phyloP scores from a whole-genome alignment of 2,113 vertebrate genomes.

The Xenopus tropicalis region DNA sequence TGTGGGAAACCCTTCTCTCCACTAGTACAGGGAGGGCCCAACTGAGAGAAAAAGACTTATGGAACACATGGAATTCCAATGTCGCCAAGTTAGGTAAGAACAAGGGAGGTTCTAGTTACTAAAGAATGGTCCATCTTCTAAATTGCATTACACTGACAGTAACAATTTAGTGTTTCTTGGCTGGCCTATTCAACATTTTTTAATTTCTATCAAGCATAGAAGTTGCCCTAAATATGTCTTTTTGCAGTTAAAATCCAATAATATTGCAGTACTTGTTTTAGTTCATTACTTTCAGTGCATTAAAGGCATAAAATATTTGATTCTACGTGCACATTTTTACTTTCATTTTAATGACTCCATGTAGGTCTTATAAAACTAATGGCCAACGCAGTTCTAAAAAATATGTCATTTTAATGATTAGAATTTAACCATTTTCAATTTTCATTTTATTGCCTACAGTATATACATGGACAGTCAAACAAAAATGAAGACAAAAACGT shows the following conservation, averaged over 20 bases:
- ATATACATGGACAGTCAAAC: neutral
- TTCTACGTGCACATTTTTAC: constrained; percentile 19
- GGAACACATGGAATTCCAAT: no score
- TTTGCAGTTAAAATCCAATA: constrained; percentile 9
- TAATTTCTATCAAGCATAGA: no score
- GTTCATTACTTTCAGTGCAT: constrained; percentile 38
- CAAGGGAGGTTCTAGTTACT: no score
- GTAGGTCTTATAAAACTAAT: constrained; percentile 41
- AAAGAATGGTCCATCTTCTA: no score
- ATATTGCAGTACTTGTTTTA: constrained; percentile 18
- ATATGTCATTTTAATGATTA: constrained; percentile 43
- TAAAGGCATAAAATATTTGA: constrained; percentile 34
- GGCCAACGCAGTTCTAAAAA: constrained; percentile 33
- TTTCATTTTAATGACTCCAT: constrained; percentile 39
- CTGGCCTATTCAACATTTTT: no score
- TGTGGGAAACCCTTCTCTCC: no score
- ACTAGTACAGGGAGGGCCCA: no score
- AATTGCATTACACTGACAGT: no score
- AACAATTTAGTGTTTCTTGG: no score
- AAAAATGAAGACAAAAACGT: constrained; percentile 14
- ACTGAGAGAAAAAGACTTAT: no score
- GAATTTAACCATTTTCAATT: constrained; percentile 29
- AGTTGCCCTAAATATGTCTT: neutral
- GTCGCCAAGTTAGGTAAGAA: no score
- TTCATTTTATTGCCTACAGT: constrained; percentile 27